Conservation (phyloP, 1,140 invertebrate species). For the Halyomorpha halys region DNA sequence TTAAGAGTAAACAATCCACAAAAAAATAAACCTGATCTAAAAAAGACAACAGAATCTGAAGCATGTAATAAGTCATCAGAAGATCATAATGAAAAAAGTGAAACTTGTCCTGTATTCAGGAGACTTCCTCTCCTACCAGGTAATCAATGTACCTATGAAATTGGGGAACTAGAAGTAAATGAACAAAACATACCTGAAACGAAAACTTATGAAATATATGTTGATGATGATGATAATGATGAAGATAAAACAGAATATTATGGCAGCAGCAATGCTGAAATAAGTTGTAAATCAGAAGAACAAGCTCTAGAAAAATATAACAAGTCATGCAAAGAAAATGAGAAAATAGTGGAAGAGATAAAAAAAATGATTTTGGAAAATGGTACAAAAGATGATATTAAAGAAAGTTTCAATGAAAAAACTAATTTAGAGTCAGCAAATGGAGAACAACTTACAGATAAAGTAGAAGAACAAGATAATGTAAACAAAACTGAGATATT, state of each 20-base stretch:
- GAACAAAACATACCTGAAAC: neutral
- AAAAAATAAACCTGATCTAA: neutral
- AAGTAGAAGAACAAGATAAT: too few species aligned
- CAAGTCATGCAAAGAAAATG: too few species aligned
- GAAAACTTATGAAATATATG: neutral
- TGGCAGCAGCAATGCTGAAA: neutral
- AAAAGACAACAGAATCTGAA: neutral
- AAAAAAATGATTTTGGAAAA: too few species aligned
- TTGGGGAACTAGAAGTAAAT: neutral
- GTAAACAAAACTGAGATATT: too few species aligned
- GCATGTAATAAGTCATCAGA: neutral
- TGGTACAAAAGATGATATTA: too few species aligned
- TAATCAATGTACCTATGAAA: slow-evolving; percentile 1
- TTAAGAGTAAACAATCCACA: neutral
- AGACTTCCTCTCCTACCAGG: neutral
- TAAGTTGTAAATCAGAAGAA: neutral
- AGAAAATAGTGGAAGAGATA: too few species aligned
- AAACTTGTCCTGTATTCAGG: neutral
- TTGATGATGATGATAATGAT: neutral
- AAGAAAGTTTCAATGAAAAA: too few species aligned
- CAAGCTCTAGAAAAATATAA: too few species aligned
- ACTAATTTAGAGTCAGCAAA: too few species aligned
- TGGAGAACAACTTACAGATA: too few species aligned
- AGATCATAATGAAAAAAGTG: neutral
- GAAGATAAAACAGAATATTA: neutral